Evolutionary conservation across 2,888 invertebrate genomes (phyloP), one percentile per base, ranked within the genome.

Genomic region (Galerucella pusilla): DNA sequence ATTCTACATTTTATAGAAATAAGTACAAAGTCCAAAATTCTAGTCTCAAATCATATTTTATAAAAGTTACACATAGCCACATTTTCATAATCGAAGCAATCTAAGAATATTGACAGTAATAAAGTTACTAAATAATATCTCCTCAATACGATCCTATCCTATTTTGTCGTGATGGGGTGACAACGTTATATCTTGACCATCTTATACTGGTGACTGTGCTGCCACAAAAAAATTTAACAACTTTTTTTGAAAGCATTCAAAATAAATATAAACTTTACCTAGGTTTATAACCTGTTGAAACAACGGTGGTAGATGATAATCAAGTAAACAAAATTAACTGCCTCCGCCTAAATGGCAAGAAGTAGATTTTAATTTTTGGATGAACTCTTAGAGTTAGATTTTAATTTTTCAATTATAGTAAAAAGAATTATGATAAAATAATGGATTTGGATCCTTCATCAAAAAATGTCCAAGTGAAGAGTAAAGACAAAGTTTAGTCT

Each of bases 141-240:
- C 66, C 25, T 61, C 45, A 57, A 45, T 71, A 63, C 20, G 42
- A 68, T 65, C 42, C 45, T 20, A 16, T 68, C 64, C 68, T 66
- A 74, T 49, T 68, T 71, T 77, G 81, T 73, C 75, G 76, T 73
- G 82, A 80, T 28, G 87, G 87, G 59, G 73, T 76, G 69, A 80
- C 76, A 71, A 84, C 77, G 76, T 86, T 83, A 80, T 82, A 80
- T 81, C 84, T 82, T 74, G 83, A 81, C 86, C 87, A 87, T 79
- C 84, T 83, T 78, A 85, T 75, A 81, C 85, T 84, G 80, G 83
- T 81, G 77, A 87, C 79, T 76, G 81, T 85, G 83, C 85, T 84
- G 81, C 83, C 85, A 83, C 84, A 84, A 81, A 84, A 54, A 82
- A 83, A 78, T 78, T 75, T 71, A 79, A 77, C 57, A 16, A 25